Conservation (phyloP, 92 coral and sea anemone genomes). For the Palythoa heliodiscus region DNA sequence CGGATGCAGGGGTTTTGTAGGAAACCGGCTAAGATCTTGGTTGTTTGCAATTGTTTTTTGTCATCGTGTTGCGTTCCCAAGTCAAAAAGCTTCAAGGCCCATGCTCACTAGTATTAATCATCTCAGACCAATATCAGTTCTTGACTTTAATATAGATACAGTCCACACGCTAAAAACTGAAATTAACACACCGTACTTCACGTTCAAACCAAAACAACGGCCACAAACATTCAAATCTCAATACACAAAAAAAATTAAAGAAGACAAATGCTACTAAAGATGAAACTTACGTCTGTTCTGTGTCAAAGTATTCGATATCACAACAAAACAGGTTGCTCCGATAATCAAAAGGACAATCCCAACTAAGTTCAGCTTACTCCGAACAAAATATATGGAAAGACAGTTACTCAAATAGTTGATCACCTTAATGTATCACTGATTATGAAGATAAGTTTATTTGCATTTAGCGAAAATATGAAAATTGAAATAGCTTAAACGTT, state of each 20-base stretch:
- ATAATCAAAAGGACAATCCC: background rate
- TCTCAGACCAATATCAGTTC: background rate
- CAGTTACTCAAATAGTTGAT: background rate
- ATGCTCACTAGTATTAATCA: too few relatives aligned
- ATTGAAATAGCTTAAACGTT: background rate
- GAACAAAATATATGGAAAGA: too few relatives aligned
- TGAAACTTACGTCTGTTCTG: conserved; percentile 11
- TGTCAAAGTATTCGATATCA: conserved; percentile 3
- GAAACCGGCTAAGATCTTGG: too few relatives aligned
- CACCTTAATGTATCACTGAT: background rate
- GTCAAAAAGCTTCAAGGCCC: too few relatives aligned
- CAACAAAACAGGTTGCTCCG: conserved; percentile 15
- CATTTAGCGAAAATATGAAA: background rate
- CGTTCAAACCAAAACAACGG: background rate
- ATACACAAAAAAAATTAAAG: background rate
- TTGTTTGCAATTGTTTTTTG: too few relatives aligned
- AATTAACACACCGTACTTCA: conserved; percentile 14
- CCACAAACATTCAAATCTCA: background rate
- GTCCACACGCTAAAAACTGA: conserved; percentile 16
- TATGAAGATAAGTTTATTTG: background rate
- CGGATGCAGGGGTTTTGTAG: too few relatives aligned
- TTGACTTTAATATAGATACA: conserved; percentile 3
- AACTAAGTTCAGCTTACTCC: conserved; percentile 4
- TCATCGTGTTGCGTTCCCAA: too few relatives aligned
- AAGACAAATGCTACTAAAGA: conserved; percentile 12